Base-by-base conservation (phyloP, 1,140 invertebrate species). In the Neodiprion virginianus region DNA sequence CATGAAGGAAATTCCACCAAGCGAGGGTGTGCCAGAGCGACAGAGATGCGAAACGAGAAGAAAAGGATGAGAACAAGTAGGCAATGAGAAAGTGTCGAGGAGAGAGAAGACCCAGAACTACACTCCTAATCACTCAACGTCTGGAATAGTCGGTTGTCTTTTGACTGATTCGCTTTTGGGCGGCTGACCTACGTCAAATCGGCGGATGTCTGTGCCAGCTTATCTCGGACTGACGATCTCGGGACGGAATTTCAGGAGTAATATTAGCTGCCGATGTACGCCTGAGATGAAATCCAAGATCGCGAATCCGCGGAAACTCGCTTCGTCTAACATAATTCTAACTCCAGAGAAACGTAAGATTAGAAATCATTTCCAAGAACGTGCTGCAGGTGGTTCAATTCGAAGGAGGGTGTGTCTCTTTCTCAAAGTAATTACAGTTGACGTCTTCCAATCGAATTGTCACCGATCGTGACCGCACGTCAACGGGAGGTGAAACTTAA, bases 401-500 rank as follows among this genome's bases (percentile, higher is more conserved):
- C 53, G 53, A 17, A 61, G n/a, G 53, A 61, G 53, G 53, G 53
- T 61, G 53, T 61, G 53, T 61, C 53, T 61, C 8, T 17, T 12
- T 4, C 11, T 12, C 53, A 61, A 61, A 14, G 53, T 61, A 61
- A 61, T 61, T 61, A 17, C 53, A 61, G 3, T 61, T 61, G 53
- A 61, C 53, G 53, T 61, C 53, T 61, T 61, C 53, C 53, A 61
- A 61, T 61, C 53, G 53, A 61, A 61, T 61, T 61, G 53, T 61
- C 53, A 61, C 53, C 53, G 53, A 61, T 61, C 53, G 53, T 61
- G 53, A 61, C 53, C 53, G n/a, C 53, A 61, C 53, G 53, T 61
- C 53, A 17, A 17, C 3, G 53, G n/a, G 53, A 61, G 53, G 53
- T 61, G 53, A 61, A 61, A 61, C n/a, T 61, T 61, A 61, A 61